Base-by-base conservation (phyloP, 2,888 invertebrate genomes). In the Venustoraphidia nigricollis region DNA sequence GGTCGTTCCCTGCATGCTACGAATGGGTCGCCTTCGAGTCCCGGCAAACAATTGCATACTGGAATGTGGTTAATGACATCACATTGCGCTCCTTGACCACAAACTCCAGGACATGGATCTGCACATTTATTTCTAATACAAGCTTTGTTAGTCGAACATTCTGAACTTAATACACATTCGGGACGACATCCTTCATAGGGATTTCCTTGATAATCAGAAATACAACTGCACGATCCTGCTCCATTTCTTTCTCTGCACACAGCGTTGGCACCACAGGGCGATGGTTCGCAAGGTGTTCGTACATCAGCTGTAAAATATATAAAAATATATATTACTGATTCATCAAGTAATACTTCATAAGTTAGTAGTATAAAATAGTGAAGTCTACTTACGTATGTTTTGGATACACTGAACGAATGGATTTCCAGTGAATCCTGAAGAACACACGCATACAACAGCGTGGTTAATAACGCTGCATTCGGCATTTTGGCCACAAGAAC, bases 221-320 rank as follows among this genome's bases (percentile, higher is more conserved):
- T 76, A 59, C 89, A 91, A 39, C 78, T 77, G 61, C 89, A 90
- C 46, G 86, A 78, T 17, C 87, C 88, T 34, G 82, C 85, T 37
- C 82, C 84, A 57, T 86, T 83, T 52, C 81, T 74, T 63, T 83
- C 77, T 58, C 73, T 79, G 65, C 88, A 83, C 60, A 85, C 68
- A 2, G 91, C 88, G 62, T 91, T 92, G 1, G 83, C 68, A 37
- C 91, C 92, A 62, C 92, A 92, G 1, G 90, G 90, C 36, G 87
- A 87, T 46, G 90, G 88, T 60, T 87, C 81, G 61, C 89, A 90
- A 0, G 88, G 88, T 58, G 81, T 81, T 6, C 75, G 63, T 39
- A 72, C 68, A 59, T 77, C 75, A 55, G 71, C 76, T 74, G 63
- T 36, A 68, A 68, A 51, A 54, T 55, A 54, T 55, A 45, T 17